phyloP scores from a whole-genome alignment of 2,797 vertebrate genomes.

The Amblyopsis hoosieri region DNA sequence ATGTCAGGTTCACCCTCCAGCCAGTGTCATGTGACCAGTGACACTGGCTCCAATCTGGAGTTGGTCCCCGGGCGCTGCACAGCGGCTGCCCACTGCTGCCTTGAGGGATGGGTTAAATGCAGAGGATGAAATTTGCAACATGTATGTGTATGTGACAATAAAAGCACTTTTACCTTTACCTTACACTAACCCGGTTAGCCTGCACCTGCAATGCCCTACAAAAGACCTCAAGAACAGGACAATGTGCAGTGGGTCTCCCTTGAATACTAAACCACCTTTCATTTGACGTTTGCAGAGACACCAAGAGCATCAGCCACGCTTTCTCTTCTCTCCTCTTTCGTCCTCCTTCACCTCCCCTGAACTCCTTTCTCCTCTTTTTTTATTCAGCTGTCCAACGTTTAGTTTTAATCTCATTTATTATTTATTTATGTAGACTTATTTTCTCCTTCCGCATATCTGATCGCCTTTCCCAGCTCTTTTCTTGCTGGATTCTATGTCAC shows the following conservation, averaged over 20 bases:
- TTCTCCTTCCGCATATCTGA: neutral
- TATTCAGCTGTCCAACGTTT: too few species aligned
- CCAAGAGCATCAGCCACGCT: neutral
- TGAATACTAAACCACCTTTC: constrained; percentile 21
- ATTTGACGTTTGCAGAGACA: constrained; percentile 21
- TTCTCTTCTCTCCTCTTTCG: neutral
- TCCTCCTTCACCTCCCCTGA: neutral
- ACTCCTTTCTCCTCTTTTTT: neutral
- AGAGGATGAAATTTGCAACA: too few species aligned
- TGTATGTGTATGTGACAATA: too few species aligned
- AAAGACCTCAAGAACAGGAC: neutral
- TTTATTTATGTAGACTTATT: neutral
- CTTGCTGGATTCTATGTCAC: neutral
- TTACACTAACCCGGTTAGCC: neutral
- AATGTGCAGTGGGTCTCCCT: neutral
- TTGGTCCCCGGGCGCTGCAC: too few species aligned
- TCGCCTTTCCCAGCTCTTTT: neutral
- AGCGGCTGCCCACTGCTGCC: too few species aligned
- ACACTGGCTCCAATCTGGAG: too few species aligned
- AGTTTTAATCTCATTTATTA: constrained; percentile 3
- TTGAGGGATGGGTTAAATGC: too few species aligned
- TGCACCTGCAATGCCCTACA: neutral
- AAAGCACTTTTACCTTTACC: neutral
- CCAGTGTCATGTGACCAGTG: too few species aligned
- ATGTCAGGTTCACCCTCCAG: too few species aligned